Percentiles rank a stretch among this genome's conserved stretches.
Evolutionary conservation across 1,140 invertebrate species (phyloP).

Genomic region (Belonocnema kinseyi): DNA sequence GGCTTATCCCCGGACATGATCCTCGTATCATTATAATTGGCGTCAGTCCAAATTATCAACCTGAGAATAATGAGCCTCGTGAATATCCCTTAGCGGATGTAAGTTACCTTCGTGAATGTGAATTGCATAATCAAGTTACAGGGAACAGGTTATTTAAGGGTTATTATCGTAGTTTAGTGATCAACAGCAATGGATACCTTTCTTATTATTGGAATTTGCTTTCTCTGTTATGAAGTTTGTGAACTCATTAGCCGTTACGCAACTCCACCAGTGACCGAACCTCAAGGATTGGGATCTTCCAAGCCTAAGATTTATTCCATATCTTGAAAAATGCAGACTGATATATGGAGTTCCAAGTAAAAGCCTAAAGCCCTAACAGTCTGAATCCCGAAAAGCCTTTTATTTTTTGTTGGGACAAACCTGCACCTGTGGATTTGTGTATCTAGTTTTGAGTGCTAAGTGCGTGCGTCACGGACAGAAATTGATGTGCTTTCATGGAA

Average conservation of each 20-base stretch:
- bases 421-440: no score
- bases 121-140: not conserved
- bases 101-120: no score
- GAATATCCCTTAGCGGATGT: no score
- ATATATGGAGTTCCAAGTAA: constrained; percentile 57
- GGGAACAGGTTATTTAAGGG: not conserved
- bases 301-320: constrained; percentile 68
- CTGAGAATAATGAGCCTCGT: no score
- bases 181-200: constrained; percentile 75
- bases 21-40: not conserved
- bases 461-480: no score
- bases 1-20: not conserved
- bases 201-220: constrained; percentile 76
- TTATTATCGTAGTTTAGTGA: not conserved
- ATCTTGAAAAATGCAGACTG: constrained; percentile 60
- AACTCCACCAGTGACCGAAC: constrained; percentile 56
- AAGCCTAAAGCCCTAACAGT: not conserved
- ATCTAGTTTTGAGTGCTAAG: no score
- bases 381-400: not conserved
- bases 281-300: constrained; percentile 49
- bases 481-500: no score
- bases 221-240: constrained; percentile 77
- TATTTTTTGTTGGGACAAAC: no score
- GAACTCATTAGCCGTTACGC: constrained; percentile 71
- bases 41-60: no score